These are phyloP conservation scores for Pseudochromis fuscus DNA, from an alignment of 2,797 vertebrate species.

Conservation along the genomic window DNA sequence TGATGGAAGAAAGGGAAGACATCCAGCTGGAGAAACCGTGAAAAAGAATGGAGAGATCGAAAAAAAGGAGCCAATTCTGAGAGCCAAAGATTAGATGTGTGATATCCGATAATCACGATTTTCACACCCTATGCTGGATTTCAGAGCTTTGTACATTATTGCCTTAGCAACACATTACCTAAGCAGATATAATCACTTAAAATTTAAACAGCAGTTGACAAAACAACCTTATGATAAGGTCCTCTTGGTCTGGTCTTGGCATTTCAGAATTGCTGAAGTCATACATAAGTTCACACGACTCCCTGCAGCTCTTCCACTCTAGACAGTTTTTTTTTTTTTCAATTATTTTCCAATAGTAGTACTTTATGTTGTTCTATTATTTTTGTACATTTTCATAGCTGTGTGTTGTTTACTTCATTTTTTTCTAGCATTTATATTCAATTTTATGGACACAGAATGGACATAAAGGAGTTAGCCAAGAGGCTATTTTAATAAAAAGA, in stretches of 20 bases:
- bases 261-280: too few relatives aligned
- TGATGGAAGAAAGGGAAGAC: conserved; percentile 74
- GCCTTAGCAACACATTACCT: conserved; percentile 7
- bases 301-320: too few relatives aligned
- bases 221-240: conserved; percentile 11
- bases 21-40: conserved; percentile 89
- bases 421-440: neutral
- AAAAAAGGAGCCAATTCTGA: too few relatives aligned
- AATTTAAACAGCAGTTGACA: neutral
- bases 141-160: conserved; percentile 11
- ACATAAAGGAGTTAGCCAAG: too few relatives aligned
- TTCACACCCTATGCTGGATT: neutral
- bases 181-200: conserved; percentile 9
- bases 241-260: too few relatives aligned
- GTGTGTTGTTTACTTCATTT: neutral
- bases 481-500: too few relatives aligned
- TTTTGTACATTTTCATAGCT: too few relatives aligned
- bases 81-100: conserved; percentile 3
- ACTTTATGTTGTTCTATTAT: too few relatives aligned
- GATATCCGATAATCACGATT: conserved; percentile 12
- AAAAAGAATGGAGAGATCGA: conserved; percentile 37
- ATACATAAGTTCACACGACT: too few relatives aligned
- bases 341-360: too few relatives aligned
- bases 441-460: neutral
- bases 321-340: too few relatives aligned